Base-by-base conservation (phyloP, 2,888 invertebrate species). In the Melinaea marsaeus region DNA sequence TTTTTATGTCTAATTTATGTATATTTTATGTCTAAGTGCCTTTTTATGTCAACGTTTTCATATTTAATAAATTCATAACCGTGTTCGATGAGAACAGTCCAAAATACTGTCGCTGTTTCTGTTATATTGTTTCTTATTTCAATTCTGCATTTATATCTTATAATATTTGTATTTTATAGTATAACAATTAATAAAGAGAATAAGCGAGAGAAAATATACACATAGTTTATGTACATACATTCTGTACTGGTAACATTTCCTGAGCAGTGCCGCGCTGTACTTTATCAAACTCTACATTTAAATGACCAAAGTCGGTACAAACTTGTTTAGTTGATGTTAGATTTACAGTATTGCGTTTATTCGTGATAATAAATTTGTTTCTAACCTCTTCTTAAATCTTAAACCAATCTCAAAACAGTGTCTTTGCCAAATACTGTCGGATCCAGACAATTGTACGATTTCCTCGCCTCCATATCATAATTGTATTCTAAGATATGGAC, bases 321-420 rank as follows among this genome's bases (percentile, higher is more conserved):
- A 86, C 75, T 87, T 86, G 85, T 84, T 85, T 81, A 79, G 80
- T 79, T 80, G 83, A 85, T 84, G 79, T 79, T 77, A 79, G 64
- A 66, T 70, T 72, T 69, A 76, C 80, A 77, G 79, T 80, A 84
- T 81, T 86, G 83, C 77, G 74, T 84, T 85, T 81, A 82, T 78
- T 82, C 75, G 76, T 74, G 79, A 80, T 86, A 80, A 89, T 89
- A 89, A 89, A 89, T 89, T 86, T 88, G 85, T 85, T 86, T 78
- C 79, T 83, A 88, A 89, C 81, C 88, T 87, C 78, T 85, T 83
- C 85, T 85, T 86, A 86, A 86, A 84, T 78, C 79, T 81, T 81
- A 87, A 88, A 87, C 84, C 88, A 87, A 88, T 89, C 86, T 85
- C 82, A 83, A 81, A 86, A 81, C 81, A 84, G 84, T 83, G 83